Conservation (phyloP, 2,888 invertebrate genomes). For the Dryobota labecula region DNA sequence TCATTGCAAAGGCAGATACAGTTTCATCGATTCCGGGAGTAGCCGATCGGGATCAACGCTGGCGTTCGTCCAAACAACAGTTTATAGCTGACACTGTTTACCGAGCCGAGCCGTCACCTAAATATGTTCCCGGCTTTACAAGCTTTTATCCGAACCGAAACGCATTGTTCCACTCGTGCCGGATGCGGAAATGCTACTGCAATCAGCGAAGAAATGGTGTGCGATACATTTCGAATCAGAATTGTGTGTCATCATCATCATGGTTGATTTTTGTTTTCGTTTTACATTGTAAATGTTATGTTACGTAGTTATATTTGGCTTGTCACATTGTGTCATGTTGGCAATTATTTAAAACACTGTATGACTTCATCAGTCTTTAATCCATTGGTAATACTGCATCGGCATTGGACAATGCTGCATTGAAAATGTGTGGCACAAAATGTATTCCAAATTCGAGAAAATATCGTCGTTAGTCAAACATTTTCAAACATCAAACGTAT, state of each 20-base stretch:
- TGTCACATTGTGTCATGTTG: constrained; percentile 34
- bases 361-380: background rate
- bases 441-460: constrained; percentile 1
- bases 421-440: background rate
- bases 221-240: constrained; percentile 61
- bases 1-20: constrained; percentile 59
- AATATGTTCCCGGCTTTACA: constrained; percentile 72
- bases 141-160: constrained; percentile 72
- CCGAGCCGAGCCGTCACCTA: constrained; percentile 72
- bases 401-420: too few relatives aligned
- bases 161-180: constrained; percentile 60
- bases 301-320: constrained; percentile 18
- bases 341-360: constrained; percentile 1
- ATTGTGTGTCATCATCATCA: constrained; percentile 36
- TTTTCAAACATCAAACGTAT: constrained; percentile 46
- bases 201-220: constrained; percentile 70
- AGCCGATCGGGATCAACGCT: constrained; percentile 70
- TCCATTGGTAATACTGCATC: background rate
- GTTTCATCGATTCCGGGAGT: constrained; percentile 69
- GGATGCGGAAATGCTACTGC: constrained; percentile 77
- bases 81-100: constrained; percentile 81
- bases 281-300: constrained; percentile 40
- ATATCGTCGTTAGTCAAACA: background rate
- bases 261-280: constrained; percentile 39
- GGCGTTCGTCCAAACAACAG: constrained; percentile 82